These are phyloP conservation scores for Drosophila pandora DNA, from an alignment of 1,140 invertebrate genomes.

Conservation along the genomic window DNA sequence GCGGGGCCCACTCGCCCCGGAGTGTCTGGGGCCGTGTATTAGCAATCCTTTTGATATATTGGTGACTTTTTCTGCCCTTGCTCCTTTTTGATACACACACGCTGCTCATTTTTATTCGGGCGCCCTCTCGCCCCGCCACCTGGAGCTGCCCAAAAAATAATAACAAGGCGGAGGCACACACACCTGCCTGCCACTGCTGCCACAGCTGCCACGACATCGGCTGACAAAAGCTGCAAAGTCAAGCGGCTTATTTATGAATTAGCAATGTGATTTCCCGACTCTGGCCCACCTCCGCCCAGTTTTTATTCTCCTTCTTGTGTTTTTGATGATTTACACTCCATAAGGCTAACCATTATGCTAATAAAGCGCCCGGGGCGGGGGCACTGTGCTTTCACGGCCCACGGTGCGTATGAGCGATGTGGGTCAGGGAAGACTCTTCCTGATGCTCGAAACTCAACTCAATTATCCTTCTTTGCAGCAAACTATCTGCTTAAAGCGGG, in stretches of 20 bases:
- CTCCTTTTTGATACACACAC: constrained; percentile 32
- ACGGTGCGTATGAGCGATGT: constrained; percentile 42
- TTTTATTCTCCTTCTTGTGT: constrained; percentile 23
- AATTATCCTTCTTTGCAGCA: background rate
- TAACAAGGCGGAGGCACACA: background rate
- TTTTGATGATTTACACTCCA: constrained; percentile 47
- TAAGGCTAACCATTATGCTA: constrained; percentile 49
- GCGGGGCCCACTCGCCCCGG: background rate
- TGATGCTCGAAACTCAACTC: constrained; percentile 1
- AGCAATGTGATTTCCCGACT: constrained; percentile 39
- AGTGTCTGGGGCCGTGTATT: constrained; percentile 30
- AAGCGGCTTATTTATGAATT: constrained; percentile 49
- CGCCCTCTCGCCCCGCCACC: constrained; percentile 11
- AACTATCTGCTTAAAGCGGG: background rate
- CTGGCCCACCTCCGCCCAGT: background rate
- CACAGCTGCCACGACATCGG: constrained; percentile 18
- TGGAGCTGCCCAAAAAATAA: background rate
- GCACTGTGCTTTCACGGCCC: constrained; percentile 20
- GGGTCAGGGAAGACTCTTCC: constrained; percentile 12
- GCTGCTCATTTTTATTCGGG: constrained; percentile 22
- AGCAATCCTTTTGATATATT: constrained; percentile 77
- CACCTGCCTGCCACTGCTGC: constrained; percentile 8
- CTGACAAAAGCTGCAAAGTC: constrained; percentile 15
- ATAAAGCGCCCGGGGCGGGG: constrained; percentile 27
- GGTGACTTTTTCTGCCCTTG: constrained; percentile 42